Evolutionary conservation across 2,797 vertebrate species (phyloP).

Genomic region (Phalanger gymnotis): DNA sequence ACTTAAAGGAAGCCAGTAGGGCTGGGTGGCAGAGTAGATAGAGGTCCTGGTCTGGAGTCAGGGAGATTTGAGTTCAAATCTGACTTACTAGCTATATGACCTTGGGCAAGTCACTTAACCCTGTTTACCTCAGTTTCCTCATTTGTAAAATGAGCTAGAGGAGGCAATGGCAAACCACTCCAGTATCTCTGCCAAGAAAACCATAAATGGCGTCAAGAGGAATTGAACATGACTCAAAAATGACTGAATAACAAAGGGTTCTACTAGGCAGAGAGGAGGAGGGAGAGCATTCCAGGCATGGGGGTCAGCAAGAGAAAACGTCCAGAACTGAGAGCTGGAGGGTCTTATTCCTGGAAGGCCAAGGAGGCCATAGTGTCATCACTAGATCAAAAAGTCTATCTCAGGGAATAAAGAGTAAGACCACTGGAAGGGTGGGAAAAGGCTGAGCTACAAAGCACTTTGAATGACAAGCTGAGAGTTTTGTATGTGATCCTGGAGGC

Average conservation of each 20-base stretch:
- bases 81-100: too few species aligned
- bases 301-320: background rate
- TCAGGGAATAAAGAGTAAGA: background rate
- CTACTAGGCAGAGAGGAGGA: background rate
- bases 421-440: too few species aligned
- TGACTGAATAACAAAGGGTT: background rate
- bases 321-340: background rate
- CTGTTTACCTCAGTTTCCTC: too few species aligned
- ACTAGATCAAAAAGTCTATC: background rate
- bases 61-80: too few species aligned
- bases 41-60: too few species aligned
- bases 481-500: background rate
- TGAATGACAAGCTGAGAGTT: background rate
- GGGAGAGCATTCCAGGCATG: background rate
- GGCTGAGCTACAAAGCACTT: background rate
- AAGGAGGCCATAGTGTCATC: background rate
- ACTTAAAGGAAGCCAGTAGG: background rate
- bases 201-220: too few species aligned
- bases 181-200: too few species aligned
- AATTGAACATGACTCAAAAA: too few species aligned
- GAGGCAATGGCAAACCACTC: too few species aligned
- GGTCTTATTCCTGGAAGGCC: background rate
- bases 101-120: too few species aligned
- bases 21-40: too few species aligned
- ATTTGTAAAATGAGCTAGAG: too few species aligned